Percentiles rank a stretch among this genome's conserved stretches.
Conservation (phyloP, 1,140 invertebrate species). For the Drosophila ambigua region DNA sequence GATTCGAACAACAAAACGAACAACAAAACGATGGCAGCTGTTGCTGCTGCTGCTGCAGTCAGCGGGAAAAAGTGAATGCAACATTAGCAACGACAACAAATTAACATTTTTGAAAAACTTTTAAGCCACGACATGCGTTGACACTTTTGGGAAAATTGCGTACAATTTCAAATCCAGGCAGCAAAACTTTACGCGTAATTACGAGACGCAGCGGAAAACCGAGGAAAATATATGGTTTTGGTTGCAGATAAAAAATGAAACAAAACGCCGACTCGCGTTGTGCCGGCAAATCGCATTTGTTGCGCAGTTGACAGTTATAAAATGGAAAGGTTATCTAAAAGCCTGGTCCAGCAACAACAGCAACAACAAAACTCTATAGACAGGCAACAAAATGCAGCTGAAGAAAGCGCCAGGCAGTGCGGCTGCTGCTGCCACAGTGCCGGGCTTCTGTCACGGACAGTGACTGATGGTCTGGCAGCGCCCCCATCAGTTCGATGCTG, state of each 20-base stretch:
- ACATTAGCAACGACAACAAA: constrained; percentile 48
- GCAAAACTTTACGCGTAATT: constrained; percentile 58
- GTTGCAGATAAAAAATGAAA: constrained; percentile 32
- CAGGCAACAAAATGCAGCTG: constrained; percentile 27
- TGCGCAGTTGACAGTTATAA: constrained; percentile 64
- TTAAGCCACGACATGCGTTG: constrained; percentile 60
- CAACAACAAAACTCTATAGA: constrained; percentile 7
- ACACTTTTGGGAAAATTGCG: constrained; percentile 76
- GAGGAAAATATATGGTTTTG: constrained; percentile 14
- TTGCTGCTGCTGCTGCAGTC: constrained; percentile 8
- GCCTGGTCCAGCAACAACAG: constrained; percentile 9
- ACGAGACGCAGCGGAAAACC: constrained; percentile 30
- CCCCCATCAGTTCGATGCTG: constrained; percentile 3
- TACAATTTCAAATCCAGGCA: constrained; percentile 63
- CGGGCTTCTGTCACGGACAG: constrained; percentile 56
- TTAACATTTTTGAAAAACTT: constrained; percentile 65
- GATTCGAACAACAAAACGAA: constrained; percentile 18
- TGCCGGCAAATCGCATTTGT: constrained; percentile 52
- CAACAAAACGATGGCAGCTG: constrained; percentile 26
- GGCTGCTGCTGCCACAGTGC: constrained; percentile 31
- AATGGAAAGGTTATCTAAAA: constrained; percentile 72
- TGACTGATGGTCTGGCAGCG: constrained; percentile 64
- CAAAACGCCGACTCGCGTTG: constrained; percentile 21
- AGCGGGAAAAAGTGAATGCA: constrained; percentile 50
- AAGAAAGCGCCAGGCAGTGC: constrained; percentile 36